Evolutionary conservation across 2,888 invertebrate species (phyloP), one percentile per base, ranked within the genome.

Genomic region (Aporophyla lueneburgensis): DNA sequence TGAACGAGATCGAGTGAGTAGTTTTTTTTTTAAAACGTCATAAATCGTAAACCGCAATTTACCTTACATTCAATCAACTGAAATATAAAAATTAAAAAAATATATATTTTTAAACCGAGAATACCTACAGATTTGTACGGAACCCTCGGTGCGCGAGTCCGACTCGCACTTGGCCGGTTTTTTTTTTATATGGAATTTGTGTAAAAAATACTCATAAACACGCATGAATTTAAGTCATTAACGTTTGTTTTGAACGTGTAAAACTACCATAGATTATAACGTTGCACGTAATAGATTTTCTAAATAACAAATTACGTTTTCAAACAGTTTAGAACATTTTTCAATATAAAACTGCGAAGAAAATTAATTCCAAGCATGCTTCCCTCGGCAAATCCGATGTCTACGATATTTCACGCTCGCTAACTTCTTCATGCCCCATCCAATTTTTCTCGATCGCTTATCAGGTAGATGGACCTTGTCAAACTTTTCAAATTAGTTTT

Each of bases 401-500:
- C 91, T 89, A 91, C 90, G 92, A 93, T 93, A 93, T 94, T 95
- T 94, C 90, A 93, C 92, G 92, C 91, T 87, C 85, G 92, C 90
- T 91, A 93, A 93, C 92, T 94, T 94, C 89, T 90, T 90, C 93
- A 91, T 93, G 93, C 91, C 91, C 91, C 91, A 92, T 93, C 92
- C 92, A 93, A 94, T 95, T 92, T 94, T 91, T 89, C 88, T 90
- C 91, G 91, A 89, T 90, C 92, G 93, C 93, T 93, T 94, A 94
- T 93, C 95, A 94, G 95, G 94, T 94, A 93, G 91, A 92, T 91
- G 92, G 91, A 91, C 79, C 92, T 91, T 92, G 93, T 93, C 93
- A 94, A 95, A 95, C 93, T 95, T 95, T 94, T 93, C 85, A 93
- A 94, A 95, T 95, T 93, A 92, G 89, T 93, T 94, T 93, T 49